Conservation (phyloP, 2,113 vertebrate species). For the Gulo gulo region DNA sequence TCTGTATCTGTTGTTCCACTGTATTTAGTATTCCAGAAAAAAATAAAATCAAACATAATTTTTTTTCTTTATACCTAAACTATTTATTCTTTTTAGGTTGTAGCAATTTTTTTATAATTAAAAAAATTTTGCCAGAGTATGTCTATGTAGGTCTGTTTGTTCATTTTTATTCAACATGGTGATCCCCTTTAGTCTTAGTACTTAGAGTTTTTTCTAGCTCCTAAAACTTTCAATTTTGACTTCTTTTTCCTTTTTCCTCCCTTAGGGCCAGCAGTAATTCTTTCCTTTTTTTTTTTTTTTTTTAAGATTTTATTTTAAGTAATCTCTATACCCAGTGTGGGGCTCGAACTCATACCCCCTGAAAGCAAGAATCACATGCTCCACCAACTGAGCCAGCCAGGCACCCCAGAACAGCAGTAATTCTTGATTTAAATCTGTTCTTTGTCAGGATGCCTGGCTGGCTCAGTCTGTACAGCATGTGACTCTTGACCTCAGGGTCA, state of each 20-base stretch:
- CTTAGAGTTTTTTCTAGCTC: background rate
- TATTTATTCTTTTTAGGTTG: background rate
- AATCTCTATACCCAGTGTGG: background rate
- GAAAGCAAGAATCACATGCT: background rate
- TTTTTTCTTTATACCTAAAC: background rate
- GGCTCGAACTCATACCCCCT: background rate
- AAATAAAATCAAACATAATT: background rate
- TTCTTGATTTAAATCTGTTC: background rate
- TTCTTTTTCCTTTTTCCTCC: background rate
- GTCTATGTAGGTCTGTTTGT: background rate
- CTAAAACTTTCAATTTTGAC: background rate
- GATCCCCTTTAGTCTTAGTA: background rate
- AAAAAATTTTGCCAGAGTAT: background rate
- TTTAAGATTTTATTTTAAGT: background rate
- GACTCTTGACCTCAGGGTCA: background rate
- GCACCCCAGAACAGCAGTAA: background rate
- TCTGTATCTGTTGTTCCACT: background rate
- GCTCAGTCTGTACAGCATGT: background rate
- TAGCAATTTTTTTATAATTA: background rate
- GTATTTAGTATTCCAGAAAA: constrained; percentile 11
- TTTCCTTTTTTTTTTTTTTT: background rate
- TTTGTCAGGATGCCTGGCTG: background rate
- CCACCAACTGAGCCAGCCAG: background rate
- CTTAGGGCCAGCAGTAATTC: background rate
- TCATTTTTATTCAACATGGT: background rate